Base-by-base conservation (phyloP, 2,113 vertebrate species). In the Sakesphorus luctuosus region DNA sequence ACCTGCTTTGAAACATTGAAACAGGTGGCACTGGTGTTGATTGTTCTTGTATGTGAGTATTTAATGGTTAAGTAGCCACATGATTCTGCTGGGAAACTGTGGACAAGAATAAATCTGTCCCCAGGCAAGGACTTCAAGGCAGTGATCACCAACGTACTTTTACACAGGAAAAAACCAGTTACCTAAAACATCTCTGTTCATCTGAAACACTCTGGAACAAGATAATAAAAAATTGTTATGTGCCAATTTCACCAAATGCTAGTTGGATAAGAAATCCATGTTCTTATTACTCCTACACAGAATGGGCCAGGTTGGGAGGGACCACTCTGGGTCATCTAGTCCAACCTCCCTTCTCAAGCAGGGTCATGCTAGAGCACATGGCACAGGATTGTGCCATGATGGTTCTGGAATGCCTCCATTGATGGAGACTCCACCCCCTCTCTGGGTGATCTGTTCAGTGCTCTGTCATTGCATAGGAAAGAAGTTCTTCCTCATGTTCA, bases 11-110 rank as follows among this genome's bases (percentile, higher is more conserved):
- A 91, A 91, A 68, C 21, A 18, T 29, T 43, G 31, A 73, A 80
- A 62, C 0, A 3, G 7, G 13, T 52, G 55, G 26, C 26, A 58
- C 26, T 52, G 9, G 3, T 16, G 49, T 19, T 13, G 44, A 68
- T 25, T 76, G 40, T 0, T 4, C 33, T 44, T 61, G 9, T 10
- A 11, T 36, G n/a, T 35, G 28, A 74, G 10, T n/a, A 15, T 46
- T 31, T 23, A 62, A n/a, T 73, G 28, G 21, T 80, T 63, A 66
- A 65, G 33, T 44, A 73, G 68, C 6, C 52, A 55, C 52, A 18
- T 1, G 12, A 61, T 62, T 89, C 79, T 89, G 52, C 35, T 84
- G 67, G 28, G 31, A 20, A 20, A 33, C 18, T 29, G 31, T 56
- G 55, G 31, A 63, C 29, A 76, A 67, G 59, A 81, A 44, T 9